These are phyloP conservation scores for Elysia crispata DNA, from an alignment of 2,888 invertebrate species.

Conservation along the genomic window DNA sequence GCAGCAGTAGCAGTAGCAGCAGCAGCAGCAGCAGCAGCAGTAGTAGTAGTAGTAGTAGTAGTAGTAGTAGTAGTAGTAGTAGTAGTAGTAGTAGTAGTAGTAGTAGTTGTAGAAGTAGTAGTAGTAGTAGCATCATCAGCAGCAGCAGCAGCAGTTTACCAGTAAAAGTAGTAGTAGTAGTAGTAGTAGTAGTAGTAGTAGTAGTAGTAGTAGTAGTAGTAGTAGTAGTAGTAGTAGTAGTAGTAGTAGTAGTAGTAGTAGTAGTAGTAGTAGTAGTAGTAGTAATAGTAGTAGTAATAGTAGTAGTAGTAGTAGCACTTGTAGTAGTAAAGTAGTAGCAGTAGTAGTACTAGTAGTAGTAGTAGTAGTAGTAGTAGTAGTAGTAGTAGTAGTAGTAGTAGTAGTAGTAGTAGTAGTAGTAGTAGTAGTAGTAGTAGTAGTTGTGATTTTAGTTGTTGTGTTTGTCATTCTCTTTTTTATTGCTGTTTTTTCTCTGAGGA, in stretches of 20 bases:
- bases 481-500: no score
- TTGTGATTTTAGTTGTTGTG: no score
- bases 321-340: neutral
- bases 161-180: neutral
- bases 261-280: neutral
- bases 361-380: neutral
- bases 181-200: neutral
- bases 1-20: constrained; percentile 17
- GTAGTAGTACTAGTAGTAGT: neutral
- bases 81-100: constrained; percentile 4
- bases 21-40: constrained; percentile 22
- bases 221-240: neutral
- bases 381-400: no score
- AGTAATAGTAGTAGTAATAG: neutral
- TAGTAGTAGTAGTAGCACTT: no score
- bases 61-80: constrained; percentile 18
- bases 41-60: neutral
- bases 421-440: no score
- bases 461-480: no score
- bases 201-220: neutral
- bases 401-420: no score
- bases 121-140: no score
- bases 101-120: constrained; percentile 6
- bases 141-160: no score
- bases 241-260: neutral